Percentiles rank a stretch among this genome's conserved stretches.
phyloP scores from a whole-genome alignment of 1,140 invertebrate genomes.

The Penaeus chinensis region DNA sequence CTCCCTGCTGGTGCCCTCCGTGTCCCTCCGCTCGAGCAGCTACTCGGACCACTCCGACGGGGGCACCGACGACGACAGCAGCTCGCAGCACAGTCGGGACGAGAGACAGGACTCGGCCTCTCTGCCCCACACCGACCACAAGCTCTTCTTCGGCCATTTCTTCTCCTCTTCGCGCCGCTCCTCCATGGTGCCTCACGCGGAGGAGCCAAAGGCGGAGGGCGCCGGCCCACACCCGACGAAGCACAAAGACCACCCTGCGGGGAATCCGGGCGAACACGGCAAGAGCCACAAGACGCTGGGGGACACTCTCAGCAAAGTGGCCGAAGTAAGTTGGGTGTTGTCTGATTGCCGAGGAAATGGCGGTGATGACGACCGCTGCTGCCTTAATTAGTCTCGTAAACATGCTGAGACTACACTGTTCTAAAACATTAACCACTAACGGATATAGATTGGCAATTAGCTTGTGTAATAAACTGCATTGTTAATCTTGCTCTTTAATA shows the following conservation, averaged over 20 bases:
- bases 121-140: slow-evolving; percentile 19
- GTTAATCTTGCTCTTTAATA: too few species aligned
- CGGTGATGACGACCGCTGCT: too few species aligned
- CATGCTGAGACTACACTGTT: too few species aligned
- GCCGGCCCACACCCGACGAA: not conserved
- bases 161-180: slow-evolving; percentile 22
- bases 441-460: too few species aligned
- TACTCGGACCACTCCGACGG: slow-evolving; percentile 34
- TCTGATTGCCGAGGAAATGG: too few species aligned
- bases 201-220: slow-evolving; percentile 14
- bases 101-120: slow-evolving; percentile 35
- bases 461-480: too few species aligned
- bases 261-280: not conserved
- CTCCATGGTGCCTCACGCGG: slow-evolving; percentile 27
- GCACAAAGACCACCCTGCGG: not conserved
- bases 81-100: slow-evolving; percentile 48
- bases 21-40: slow-evolving; percentile 1
- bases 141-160: slow-evolving; percentile 27
- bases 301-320: slow-evolving; percentile 52
- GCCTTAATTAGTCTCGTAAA: too few species aligned
- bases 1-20: slow-evolving; percentile 33
- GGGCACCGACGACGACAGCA: slow-evolving; percentile 49
- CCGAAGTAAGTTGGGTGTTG: slow-evolving; percentile 25
- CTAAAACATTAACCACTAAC: too few species aligned
- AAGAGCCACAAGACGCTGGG: slow-evolving; percentile 49